These are phyloP conservation scores for Syrmaticus mikado DNA, from an alignment of 2,113 vertebrate genomes.

Conservation along the genomic window DNA sequence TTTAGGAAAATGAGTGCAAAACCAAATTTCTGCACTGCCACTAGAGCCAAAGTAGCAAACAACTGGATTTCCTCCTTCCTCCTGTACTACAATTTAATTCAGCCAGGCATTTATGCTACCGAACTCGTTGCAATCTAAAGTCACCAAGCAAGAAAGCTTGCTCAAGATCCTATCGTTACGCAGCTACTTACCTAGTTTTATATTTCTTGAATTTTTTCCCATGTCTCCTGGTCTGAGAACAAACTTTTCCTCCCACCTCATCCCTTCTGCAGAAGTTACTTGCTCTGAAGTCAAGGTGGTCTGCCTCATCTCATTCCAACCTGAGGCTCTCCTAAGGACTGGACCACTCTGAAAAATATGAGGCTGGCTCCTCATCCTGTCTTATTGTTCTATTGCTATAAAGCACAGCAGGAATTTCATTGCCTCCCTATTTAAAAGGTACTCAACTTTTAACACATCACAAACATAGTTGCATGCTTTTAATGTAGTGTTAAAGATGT, in stretches of 20 bases:
- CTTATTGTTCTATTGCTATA: rapidly evolving
- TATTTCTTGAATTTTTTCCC: not conserved
- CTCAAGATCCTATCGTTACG: not conserved
- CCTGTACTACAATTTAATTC: not conserved
- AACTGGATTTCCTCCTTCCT: not conserved
- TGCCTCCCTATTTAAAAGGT: not conserved
- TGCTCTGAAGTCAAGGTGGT: not conserved
- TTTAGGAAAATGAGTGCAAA: not conserved
- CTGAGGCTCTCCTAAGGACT: not conserved
- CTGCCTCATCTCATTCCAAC: not conserved
- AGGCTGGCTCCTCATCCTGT: not conserved
- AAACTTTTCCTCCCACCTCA: not conserved
- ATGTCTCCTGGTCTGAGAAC: not conserved
- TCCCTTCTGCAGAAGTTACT: not conserved
- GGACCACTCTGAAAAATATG: not conserved
- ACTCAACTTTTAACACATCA: not conserved
- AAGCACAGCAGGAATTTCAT: not conserved
- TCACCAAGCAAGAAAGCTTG: not conserved
- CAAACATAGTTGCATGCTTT: not conserved
- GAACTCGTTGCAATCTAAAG: not conserved
- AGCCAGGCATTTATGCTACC: not conserved
- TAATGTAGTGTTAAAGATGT: not conserved
- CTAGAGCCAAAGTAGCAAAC: not conserved
- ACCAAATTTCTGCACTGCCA: not conserved
- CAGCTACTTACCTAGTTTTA: not conserved